A percentile compares a stretch with the other conserved stretches of the same genome.
Conservation (phyloP, 2,888 invertebrate genomes). For the Aphrophora alni region DNA sequence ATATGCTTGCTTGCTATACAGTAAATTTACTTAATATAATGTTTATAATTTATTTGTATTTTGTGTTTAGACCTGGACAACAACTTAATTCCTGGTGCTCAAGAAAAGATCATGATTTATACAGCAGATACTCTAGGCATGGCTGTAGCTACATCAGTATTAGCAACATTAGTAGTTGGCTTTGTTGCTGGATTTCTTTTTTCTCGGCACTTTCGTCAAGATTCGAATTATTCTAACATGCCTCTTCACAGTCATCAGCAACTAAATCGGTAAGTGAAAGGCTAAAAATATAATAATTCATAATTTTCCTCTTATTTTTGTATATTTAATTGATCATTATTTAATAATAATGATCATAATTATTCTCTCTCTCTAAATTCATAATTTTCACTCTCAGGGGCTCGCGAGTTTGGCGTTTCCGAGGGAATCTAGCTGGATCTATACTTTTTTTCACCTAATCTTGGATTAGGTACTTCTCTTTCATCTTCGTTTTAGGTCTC, state of each 20-base stretch:
- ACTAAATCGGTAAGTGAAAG: conserved; percentile 67
- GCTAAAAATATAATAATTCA: not conserved
- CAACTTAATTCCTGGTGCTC: conserved; percentile 58
- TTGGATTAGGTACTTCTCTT: too few relatives aligned
- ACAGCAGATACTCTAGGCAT: conserved; percentile 82
- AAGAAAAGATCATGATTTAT: conserved; percentile 66
- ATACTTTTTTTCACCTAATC: too few relatives aligned
- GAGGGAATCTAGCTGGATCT: too few relatives aligned
- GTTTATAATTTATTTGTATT: too few relatives aligned
- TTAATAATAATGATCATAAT: not conserved
- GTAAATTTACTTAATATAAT: too few relatives aligned
- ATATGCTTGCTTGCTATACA: too few relatives aligned
- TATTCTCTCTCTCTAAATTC: too few relatives aligned
- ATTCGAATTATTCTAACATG: conserved; percentile 74
- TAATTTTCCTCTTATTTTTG: not conserved
- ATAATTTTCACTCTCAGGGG: too few relatives aligned
- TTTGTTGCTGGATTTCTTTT: conserved; percentile 86
- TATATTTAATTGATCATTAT: not conserved
- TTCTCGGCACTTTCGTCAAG: conserved; percentile 76
- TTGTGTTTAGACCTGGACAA: conserved; percentile 52
- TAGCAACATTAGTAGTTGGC: conserved; percentile 81
- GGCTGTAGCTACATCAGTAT: conserved; percentile 79
- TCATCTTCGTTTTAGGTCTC: too few relatives aligned
- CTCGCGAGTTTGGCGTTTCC: too few relatives aligned
- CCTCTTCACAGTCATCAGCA: conserved; percentile 81